Conservation (phyloP, 2,113 vertebrate species). For the Bostrychus sinensis region DNA sequence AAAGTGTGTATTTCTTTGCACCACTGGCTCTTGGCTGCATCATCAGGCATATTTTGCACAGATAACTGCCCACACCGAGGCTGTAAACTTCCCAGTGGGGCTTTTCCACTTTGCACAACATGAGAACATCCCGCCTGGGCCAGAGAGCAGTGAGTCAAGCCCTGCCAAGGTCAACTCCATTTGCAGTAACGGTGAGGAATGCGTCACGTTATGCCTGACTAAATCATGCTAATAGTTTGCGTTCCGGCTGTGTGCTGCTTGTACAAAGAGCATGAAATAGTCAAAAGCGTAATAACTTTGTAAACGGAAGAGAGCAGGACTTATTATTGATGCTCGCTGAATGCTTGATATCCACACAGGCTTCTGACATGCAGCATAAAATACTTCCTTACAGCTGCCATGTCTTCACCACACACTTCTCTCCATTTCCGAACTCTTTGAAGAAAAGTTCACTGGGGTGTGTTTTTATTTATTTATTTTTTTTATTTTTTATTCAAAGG, state of each 20-base stretch:
- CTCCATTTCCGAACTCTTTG: constrained; percentile 54
- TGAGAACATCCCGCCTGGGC: neutral
- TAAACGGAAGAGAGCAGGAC: constrained; percentile 1
- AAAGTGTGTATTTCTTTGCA: neutral
- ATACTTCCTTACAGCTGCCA: constrained; percentile 1
- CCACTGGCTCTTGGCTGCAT: neutral
- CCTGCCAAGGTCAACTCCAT: constrained; percentile 7
- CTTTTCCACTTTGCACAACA: neutral
- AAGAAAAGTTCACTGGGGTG: constrained; percentile 61
- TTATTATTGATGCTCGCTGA: constrained; percentile 5
- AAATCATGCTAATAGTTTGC: neutral
- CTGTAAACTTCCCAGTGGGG: neutral
- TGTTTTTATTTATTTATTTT: constrained; percentile 16
- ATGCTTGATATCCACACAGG: constrained; percentile 14
- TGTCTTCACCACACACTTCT: neutral
- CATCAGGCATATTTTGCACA: neutral
- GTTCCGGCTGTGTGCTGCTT: neutral
- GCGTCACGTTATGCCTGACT: neutral
- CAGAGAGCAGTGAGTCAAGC: neutral
- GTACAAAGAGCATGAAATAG: constrained; percentile 11
- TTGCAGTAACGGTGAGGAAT: constrained; percentile 1
- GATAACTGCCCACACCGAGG: neutral
- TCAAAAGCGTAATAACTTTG: neutral
- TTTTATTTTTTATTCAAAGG: constrained; percentile 46
- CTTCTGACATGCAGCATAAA: constrained; percentile 18